Conservation (phyloP, 1,140 invertebrate genomes). For the Drosophila baimaii region DNA sequence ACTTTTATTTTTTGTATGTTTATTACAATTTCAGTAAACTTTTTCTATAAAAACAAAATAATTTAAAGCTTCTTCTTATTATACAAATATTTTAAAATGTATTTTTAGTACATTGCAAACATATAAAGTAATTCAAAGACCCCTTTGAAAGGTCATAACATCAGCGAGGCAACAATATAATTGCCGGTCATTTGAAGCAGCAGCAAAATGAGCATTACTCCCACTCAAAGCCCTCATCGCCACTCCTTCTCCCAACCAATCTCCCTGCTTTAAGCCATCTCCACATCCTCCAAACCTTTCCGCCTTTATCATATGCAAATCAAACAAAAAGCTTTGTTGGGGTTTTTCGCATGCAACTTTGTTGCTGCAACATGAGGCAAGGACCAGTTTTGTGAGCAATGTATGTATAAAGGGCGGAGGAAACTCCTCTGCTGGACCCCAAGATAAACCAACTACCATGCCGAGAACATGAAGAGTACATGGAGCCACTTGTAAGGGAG, state of each 20-base stretch:
- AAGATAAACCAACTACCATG: conserved; percentile 59
- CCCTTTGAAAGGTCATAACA: neutral
- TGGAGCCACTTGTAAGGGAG: conserved; percentile 62
- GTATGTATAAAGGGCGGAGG: neutral
- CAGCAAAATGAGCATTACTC: conserved; percentile 67
- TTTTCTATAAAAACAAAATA: neutral
- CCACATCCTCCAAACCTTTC: conserved; percentile 24
- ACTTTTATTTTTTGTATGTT: too few relatives aligned
- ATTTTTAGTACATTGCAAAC: neutral
- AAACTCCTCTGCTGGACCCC: conserved; percentile 13
- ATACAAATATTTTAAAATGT: neutral
- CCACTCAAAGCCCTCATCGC: neutral
- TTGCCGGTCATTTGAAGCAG: conserved; percentile 82
- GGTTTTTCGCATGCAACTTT: conserved; percentile 50
- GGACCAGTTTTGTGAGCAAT: conserved; percentile 7
- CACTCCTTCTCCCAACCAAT: neutral
- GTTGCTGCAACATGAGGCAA: conserved; percentile 68
- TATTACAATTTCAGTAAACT: neutral
- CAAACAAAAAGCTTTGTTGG: conserved; percentile 61
- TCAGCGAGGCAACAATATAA: conserved; percentile 64
- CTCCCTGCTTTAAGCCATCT: neutral
- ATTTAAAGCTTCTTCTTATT: neutral
- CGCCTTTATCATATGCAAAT: conserved; percentile 77
- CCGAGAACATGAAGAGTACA: conserved; percentile 15
- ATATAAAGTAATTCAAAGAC: neutral